Evolutionary conservation across 2,797 vertebrate species (phyloP).

Genomic region (Telmatherina bonti): DNA sequence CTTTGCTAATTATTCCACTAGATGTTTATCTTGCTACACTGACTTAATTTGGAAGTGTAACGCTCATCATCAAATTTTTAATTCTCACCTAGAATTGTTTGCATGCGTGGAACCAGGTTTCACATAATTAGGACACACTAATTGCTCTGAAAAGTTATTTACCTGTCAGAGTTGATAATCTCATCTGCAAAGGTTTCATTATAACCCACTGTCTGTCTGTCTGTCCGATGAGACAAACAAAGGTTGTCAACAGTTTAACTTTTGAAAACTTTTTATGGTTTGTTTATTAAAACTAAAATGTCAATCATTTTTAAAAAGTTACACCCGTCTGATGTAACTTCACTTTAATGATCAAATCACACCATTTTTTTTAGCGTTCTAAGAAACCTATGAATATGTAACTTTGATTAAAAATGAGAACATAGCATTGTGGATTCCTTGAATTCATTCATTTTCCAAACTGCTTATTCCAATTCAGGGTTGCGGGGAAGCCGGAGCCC

Average conservation of each 20-base stretch:
- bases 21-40: slow-evolving; percentile 64
- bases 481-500: too few relatives aligned
- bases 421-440: too few relatives aligned
- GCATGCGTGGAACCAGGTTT: slow-evolving; percentile 66
- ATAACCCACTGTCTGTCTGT: slow-evolving; percentile 47
- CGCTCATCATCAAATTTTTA: slow-evolving; percentile 52
- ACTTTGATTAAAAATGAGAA: too few relatives aligned
- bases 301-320: background rate
- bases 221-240: slow-evolving; percentile 48
- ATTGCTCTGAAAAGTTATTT: slow-evolving; percentile 77
- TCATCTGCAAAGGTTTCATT: slow-evolving; percentile 57
- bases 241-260: slow-evolving; percentile 35
- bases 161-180: slow-evolving; percentile 57
- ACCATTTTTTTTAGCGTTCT: too few relatives aligned
- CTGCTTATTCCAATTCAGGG: too few relatives aligned
- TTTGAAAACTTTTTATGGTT: slow-evolving; percentile 19
- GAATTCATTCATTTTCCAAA: too few relatives aligned
- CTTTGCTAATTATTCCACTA: slow-evolving; percentile 64
- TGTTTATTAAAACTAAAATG: background rate
- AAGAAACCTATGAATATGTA: too few relatives aligned
- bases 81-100: slow-evolving; percentile 69
- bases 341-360: background rate
- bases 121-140: slow-evolving; percentile 80
- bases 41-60: slow-evolving; percentile 60
- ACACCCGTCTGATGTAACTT: background rate